These are phyloP conservation scores for Oopsacas minuta DNA, from an alignment of 37 sponge, comb jelly and placozoan species.

Conservation along the genomic window DNA sequence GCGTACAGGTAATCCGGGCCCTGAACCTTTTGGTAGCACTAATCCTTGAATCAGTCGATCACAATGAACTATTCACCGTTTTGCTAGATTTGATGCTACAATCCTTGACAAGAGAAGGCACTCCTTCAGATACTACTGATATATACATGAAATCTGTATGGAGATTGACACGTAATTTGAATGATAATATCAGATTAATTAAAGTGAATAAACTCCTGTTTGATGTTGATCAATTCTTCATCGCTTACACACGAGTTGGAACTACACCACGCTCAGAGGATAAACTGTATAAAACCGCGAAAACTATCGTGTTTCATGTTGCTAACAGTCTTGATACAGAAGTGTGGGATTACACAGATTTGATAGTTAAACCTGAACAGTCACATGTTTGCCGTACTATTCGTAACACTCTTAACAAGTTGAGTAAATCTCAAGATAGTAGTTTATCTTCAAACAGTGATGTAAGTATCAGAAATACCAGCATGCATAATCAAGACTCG, in stretches of 20 bases:
- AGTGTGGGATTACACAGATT: not conserved
- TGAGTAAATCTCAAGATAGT: not conserved
- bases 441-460: not conserved
- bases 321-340: not conserved
- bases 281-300: constrained; percentile 13
- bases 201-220: not conserved
- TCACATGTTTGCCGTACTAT: not conserved
- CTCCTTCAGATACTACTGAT: not conserved
- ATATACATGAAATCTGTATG: constrained; percentile 1
- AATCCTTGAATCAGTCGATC: not conserved
- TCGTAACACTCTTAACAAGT: not conserved
- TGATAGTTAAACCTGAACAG: not conserved
- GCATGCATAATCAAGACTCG: not conserved
- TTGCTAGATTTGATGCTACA: not conserved
- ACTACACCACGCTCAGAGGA: not conserved
- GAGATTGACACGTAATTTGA: not conserved
- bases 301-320: not conserved
- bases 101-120: not conserved
- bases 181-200: not conserved
- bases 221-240: not conserved
- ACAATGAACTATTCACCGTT: not conserved
- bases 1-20: not conserved
- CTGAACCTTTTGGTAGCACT: not conserved
- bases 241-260: not conserved
- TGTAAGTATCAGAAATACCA: not conserved